Conservation (phyloP, 2,113 vertebrate species). For the Alaudala cheleensis region DNA sequence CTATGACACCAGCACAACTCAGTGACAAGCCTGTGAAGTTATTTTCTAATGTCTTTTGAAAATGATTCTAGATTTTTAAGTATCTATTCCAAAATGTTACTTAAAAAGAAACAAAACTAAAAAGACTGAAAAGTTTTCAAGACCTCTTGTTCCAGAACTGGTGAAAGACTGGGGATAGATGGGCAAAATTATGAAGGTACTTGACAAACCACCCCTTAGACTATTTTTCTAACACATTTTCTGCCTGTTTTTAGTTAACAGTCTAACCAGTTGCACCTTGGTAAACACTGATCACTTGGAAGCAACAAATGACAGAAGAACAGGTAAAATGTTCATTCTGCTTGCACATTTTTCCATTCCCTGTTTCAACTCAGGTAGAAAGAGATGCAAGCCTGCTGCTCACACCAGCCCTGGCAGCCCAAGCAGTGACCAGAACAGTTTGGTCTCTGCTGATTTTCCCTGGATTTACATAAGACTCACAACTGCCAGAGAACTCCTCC, state of each 20-base stretch:
- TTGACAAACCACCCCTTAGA: not conserved
- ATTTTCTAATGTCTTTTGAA: not conserved
- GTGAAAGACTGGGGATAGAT: not conserved
- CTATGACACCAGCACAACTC: not conserved
- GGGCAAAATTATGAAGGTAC: not conserved
- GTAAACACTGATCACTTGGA: not conserved
- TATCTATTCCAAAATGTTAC: not conserved
- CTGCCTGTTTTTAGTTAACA: not conserved
- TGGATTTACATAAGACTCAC: not conserved
- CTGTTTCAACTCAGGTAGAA: not conserved
- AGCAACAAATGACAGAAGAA: not conserved
- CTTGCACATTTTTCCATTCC: not conserved
- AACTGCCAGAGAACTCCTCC: not conserved
- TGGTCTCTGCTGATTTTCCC: not conserved
- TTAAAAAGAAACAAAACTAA: not conserved
- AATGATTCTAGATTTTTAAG: not conserved
- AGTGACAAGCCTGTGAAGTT: not conserved
- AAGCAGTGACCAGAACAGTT: not conserved
- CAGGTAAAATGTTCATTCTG: not conserved
- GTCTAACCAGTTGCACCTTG: not conserved
- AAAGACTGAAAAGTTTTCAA: not conserved
- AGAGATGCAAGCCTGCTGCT: not conserved
- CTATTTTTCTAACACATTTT: not conserved
- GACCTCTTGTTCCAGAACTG: not conserved
- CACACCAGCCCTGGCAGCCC: not conserved